Evolutionary conservation across 2,888 invertebrate genomes (phyloP), one percentile per base, ranked within the genome.

Genomic region (Ophioninae sp.): DNA sequence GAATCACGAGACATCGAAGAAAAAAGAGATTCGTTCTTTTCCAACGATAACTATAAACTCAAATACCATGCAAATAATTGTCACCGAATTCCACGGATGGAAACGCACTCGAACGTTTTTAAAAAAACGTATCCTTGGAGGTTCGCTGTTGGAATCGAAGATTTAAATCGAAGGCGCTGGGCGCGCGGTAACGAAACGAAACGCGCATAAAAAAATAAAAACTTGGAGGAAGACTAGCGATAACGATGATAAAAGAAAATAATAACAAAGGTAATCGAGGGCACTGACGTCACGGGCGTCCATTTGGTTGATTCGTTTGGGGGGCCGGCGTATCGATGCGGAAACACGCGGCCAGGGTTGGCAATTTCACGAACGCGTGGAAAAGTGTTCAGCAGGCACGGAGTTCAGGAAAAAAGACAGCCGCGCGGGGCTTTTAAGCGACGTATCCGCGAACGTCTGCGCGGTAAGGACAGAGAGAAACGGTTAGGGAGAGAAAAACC

Each of bases 371-470:
- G 37, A 61, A 74, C 74, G 44, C 13, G 70, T 70, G 50, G 41
- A 72, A 70, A 69, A 68, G 30, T 77, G 61, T 77, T 77, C 68
- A 61, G 50, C 57, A 50, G 50, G 17, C 50, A 7, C 13, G 13
- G 61, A 62, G 73, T 74, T 30, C 30, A 21, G 61, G 59, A 73
- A 68, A 83, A 77, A 56, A 77, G 72, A 73, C 67, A 76, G 57
- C 74, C 73, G 76, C 73, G 76, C 77, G 30, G 65, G 23, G 41
- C 44, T 68, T 77, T 77, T 67, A 56, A 62, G 44, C 67, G 65
- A 50, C 13, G 64, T 21, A 37, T 59, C 39, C 23, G 21, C 21
- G 59, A 57, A 67, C 39, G 41, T 67, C 61, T 59, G 23, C 20
- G 76, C 21, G 57, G 56, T 37, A 61, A 65, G 50, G 75, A 69